phyloP scores from a whole-genome alignment of 2,888 invertebrate genomes.

The Romanomermis culicivorax region DNA sequence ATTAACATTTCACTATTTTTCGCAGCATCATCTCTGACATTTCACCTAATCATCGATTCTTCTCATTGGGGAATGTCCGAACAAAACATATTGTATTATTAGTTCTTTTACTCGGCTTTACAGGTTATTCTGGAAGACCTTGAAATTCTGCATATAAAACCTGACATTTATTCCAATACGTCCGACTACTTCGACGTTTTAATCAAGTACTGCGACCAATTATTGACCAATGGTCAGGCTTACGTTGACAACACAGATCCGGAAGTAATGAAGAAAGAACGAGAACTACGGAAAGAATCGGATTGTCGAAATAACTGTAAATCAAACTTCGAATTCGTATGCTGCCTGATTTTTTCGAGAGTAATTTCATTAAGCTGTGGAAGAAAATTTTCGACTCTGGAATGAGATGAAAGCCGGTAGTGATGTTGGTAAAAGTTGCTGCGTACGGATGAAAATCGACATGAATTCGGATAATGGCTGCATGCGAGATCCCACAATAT shows the following conservation, averaged over 20 bases:
- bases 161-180: constrained; percentile 76
- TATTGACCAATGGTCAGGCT: constrained; percentile 68
- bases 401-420: constrained; percentile 75
- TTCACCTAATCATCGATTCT: too few species aligned
- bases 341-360: not conserved
- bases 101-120: too few species aligned
- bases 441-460: constrained; percentile 88
- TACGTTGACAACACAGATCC: constrained; percentile 90
- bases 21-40: too few species aligned
- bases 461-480: constrained; percentile 90
- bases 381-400: constrained; percentile 70
- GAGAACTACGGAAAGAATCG: constrained; percentile 68
- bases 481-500: constrained; percentile 91
- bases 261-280: constrained; percentile 75
- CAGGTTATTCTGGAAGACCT: constrained; percentile 71
- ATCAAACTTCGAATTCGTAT: not conserved
- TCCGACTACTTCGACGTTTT: constrained; percentile 89
- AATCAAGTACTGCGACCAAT: constrained; percentile 59
- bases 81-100: too few species aligned
- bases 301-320: constrained; percentile 59
- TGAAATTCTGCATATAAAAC: constrained; percentile 65
- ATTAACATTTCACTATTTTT: too few species aligned
- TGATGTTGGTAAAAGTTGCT: constrained; percentile 56
- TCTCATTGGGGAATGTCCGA: too few species aligned
- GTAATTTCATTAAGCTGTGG: constrained; percentile 38